Base-by-base conservation (phyloP, 2,888 invertebrate species). In the Erebia aethiops region DNA sequence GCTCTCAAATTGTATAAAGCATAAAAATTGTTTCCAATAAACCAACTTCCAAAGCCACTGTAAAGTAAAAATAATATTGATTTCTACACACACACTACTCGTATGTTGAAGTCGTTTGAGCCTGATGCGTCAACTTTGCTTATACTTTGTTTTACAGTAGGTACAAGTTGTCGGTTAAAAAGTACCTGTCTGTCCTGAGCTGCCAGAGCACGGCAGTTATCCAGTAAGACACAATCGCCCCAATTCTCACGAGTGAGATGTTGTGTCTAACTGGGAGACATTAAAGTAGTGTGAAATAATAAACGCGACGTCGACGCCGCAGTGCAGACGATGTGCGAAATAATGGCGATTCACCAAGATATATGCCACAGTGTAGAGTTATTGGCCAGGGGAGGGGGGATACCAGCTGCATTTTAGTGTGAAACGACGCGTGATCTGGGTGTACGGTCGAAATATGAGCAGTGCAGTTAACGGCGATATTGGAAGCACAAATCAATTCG, bases 401-500 rank as follows among this genome's bases (percentile, higher is more conserved):
- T 76, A 80, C 72, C 87, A 83, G 84, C 84, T 87, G 84, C 85
- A 84, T 78, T 82, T 84, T 75, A 87, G 83, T 82, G 81, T 74
- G 81, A 78, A 78, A 76, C 81, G 78, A 79, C 81, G 84, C 82
- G 84, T 86, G 83, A 85, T 85, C 83, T 81, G 67, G 67, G 56
- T 14, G 41, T 3, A 2, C 49, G 63, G 70, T 5, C 13, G 56
- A 57, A 67, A 67, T 68, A 64, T 71, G 77, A 67, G 71, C 62
- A 54, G 64, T 52, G 63, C 21, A 49, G 75, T 67, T 73, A 65
- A 68, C 77, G 77, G 71, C 79, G 76, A 81, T 81, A 85, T 84
- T 86, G 85, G 76, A 81, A 76, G 79, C 85, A 87, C 87, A 86
- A 87, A 86, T 88, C 86, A 86, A 79, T 78, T 69, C 75, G 80